Evolutionary conservation across 2,113 vertebrate genomes (phyloP), one percentile per base, ranked within the genome.

Genomic region (Carassius auratus): DNA sequence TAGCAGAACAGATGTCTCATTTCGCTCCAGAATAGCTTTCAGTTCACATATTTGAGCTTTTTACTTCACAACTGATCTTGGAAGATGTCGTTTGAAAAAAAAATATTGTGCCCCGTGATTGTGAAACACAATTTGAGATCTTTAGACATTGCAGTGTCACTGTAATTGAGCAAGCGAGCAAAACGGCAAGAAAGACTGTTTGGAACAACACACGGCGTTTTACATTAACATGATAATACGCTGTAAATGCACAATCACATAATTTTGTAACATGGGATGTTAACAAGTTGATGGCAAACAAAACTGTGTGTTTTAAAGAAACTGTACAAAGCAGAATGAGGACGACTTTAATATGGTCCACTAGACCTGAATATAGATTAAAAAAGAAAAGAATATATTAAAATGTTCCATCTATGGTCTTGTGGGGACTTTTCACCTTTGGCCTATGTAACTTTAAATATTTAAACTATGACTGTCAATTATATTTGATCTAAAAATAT

Each of bases 111-210:
- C 55, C 38, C 5, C 4, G 26, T 17, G 61, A 66, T 81, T 68
- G 42, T 52, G 79, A 52, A 81, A 81, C 42, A 45, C 13, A 26
- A 80, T 45, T 23, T 2, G 8, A 33, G 79, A 68, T 4, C 42
- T 50, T 68, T 68, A 76, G 48, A 77, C 62, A 1, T 68, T 78
- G 68, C 82, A 23, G 15, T 42, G 42, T 84, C 76, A 68, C 30
- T 52, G 14, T 5, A 52, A 76, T 84, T 87, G 57, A 38, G 86
- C 45, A 87, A 87, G 57, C 13, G 33, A 42, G 42, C 42, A 42
- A 42, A 42, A 73, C 82, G 13, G 33, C 68, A 57, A 84, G 42
- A 74, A 75, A 79, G 68, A 38, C 48, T 13, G 42, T 68, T 76
- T 86, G 21, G n/a, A 61, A 30, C 17, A 61, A 36, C 55, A 19